A percentile compares a stretch with the other conserved stretches of the same genome.
Conservation (phyloP, 2,888 invertebrate species). For the Napeogenes inachia region DNA sequence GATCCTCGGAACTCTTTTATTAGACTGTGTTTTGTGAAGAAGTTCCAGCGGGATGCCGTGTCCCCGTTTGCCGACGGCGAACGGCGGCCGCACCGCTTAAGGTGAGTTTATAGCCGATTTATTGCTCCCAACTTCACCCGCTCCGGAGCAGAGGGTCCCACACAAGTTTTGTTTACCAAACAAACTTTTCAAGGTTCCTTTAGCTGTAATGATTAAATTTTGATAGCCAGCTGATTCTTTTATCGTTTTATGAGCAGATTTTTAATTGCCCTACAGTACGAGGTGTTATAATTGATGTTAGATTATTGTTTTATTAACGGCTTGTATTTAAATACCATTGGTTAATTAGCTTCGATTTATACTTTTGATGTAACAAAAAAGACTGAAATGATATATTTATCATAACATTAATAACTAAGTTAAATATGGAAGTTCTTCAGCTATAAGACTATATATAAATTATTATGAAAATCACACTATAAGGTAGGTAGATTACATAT, state of each 20-base stretch:
- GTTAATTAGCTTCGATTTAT: too few species aligned
- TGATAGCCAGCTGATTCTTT: slow-evolving; percentile 17
- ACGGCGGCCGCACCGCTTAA: slow-evolving; percentile 68
- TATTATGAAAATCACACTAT: too few species aligned
- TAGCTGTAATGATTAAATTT: slow-evolving; percentile 22
- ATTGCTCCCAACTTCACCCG: slow-evolving; percentile 59
- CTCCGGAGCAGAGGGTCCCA: slow-evolving; percentile 52
- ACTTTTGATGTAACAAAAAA: too few species aligned
- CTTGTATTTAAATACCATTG: too few species aligned
- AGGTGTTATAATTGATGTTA: background rate
- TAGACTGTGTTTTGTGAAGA: slow-evolving; percentile 73
- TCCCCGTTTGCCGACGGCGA: slow-evolving; percentile 68
- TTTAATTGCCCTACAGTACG: slow-evolving; percentile 35
- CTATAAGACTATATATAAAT: too few species aligned
- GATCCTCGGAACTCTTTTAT: slow-evolving; percentile 59
- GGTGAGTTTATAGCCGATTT: slow-evolving; percentile 76
- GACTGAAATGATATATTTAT: too few species aligned
- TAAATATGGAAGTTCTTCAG: too few species aligned
- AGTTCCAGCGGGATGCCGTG: slow-evolving; percentile 68
- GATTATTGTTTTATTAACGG: too few species aligned
- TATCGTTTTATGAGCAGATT: slow-evolving; percentile 26
- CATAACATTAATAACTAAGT: too few species aligned
- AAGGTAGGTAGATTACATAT: too few species aligned
- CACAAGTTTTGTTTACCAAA: slow-evolving; percentile 55
- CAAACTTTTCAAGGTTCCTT: slow-evolving; percentile 62